Conservation (phyloP, 37 sponge, comb jelly and placozoan species). For the Cliona cf. orientalis region DNA sequence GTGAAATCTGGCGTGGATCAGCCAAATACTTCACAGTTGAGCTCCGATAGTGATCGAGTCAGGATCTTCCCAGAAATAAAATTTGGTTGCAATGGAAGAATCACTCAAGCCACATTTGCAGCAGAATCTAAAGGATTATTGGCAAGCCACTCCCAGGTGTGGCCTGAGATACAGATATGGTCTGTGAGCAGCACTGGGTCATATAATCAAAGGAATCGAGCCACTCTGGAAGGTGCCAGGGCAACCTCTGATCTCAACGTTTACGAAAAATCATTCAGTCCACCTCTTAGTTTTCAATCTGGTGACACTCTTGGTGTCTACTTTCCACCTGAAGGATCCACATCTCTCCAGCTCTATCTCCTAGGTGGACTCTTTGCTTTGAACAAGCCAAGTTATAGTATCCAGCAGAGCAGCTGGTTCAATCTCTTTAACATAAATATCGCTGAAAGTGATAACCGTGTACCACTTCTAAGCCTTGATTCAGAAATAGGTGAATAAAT, state of each 20-base stretch:
- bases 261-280: background rate
- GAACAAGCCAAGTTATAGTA: too few relatives aligned
- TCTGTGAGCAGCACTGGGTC: background rate
- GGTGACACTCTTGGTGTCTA: conserved; percentile 2
- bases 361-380: too few relatives aligned
- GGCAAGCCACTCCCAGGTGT: background rate
- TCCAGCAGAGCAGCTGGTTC: too few relatives aligned
- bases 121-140: background rate
- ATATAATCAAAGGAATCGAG: background rate
- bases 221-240: background rate
- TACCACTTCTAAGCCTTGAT: too few relatives aligned
- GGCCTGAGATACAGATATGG: conserved; percentile 13
- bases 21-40: too few relatives aligned
- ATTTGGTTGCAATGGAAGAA: background rate
- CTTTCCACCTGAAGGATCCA: too few relatives aligned
- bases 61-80: background rate
- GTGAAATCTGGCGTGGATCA: too few relatives aligned
- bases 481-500: too few relatives aligned
- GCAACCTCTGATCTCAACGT: background rate
- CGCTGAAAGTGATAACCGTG: too few relatives aligned
- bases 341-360: too few relatives aligned
- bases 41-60: background rate
- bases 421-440: too few relatives aligned
- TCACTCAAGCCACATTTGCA: background rate
- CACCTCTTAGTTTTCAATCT: background rate